Base-by-base conservation (phyloP, 2,113 vertebrate species). In the Seriola quinqueradiata region DNA sequence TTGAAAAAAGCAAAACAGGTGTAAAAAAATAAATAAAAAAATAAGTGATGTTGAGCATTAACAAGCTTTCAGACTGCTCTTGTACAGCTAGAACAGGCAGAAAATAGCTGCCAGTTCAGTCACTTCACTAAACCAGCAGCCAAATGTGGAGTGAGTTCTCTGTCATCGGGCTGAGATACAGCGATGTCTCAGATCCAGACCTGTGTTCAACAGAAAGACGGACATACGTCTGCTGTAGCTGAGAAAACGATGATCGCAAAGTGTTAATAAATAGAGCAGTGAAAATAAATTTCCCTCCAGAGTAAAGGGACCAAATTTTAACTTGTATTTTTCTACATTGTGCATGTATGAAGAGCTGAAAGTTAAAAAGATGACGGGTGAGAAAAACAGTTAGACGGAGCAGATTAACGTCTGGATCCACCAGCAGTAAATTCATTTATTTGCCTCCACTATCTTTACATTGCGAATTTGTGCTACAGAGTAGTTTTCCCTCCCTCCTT, bases 31-130 rank as follows among this genome's bases (percentile, higher is more conserved):
- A 8, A 28, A 28, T 2, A 2, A 28, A 28, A 28, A 28, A 28
- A 28, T 2, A 28, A 28, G 28, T 28, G 28, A 28, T 28, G 28
- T 28, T 28, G 28, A 28, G 25, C 34, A 19, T 52, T 52, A 52
- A 6, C 1, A n/a, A n/a, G 13, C 23, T 63, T n/a, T 17, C 63
- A 25, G 67, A 72, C 10, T 28, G 50, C 50, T 77, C 52, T 32
- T 54, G 19, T 13, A 38, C 25, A 57, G 54, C 32, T 58, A 70
- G 1, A 44, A 21, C 61, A 8, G 34, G 8, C 5, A 60, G 63
- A 58, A 64, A 83, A 61, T 7, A 21, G 58, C 67, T 38, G 68
- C 52, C 23, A 38, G 68, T 17, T 60, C 70, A 58, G 58, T 7
- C 48, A 14, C 64, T 65, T 68, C 71, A 2, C 68, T 38, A 25